Evolutionary conservation across 2,113 vertebrate species (phyloP).

Genomic region (Formicarius rufipectus): DNA sequence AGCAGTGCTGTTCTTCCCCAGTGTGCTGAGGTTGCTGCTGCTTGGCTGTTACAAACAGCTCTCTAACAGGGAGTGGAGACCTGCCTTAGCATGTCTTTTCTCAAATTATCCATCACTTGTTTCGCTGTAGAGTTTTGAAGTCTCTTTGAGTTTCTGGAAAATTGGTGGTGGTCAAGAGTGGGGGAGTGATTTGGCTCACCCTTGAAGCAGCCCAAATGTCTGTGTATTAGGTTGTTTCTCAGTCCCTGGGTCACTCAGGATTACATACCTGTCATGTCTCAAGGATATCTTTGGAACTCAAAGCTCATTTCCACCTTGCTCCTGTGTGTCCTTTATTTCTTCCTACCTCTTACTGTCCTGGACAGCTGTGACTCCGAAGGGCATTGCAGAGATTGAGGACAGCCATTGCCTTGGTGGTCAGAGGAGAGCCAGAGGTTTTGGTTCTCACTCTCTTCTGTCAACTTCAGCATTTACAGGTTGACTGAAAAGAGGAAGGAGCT

Average conservation of each 20-base stretch:
- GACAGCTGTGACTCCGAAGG: background rate
- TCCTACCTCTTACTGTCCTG: background rate
- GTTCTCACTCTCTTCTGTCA: background rate
- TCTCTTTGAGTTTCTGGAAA: background rate
- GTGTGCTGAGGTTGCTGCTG: background rate
- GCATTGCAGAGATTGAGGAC: background rate
- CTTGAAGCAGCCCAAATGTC: background rate
- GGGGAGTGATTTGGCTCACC: background rate
- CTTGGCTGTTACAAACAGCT: background rate
- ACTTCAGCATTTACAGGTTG: background rate
- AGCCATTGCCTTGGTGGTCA: background rate
- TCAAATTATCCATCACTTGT: background rate
- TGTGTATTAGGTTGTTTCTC: background rate
- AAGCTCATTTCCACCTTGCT: background rate
- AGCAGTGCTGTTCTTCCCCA: background rate
- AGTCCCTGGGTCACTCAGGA: background rate
- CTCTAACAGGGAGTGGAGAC: background rate
- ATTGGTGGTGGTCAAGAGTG: background rate
- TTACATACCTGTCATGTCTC: background rate
- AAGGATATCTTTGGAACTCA: background rate
- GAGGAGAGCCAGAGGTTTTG: background rate
- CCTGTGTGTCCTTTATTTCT: background rate
- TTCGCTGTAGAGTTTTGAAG: background rate
- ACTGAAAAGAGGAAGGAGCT: background rate
- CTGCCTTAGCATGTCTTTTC: background rate